Evolutionary conservation across 2,113 vertebrate genomes (phyloP).

Genomic region (Calidris pugnax): DNA sequence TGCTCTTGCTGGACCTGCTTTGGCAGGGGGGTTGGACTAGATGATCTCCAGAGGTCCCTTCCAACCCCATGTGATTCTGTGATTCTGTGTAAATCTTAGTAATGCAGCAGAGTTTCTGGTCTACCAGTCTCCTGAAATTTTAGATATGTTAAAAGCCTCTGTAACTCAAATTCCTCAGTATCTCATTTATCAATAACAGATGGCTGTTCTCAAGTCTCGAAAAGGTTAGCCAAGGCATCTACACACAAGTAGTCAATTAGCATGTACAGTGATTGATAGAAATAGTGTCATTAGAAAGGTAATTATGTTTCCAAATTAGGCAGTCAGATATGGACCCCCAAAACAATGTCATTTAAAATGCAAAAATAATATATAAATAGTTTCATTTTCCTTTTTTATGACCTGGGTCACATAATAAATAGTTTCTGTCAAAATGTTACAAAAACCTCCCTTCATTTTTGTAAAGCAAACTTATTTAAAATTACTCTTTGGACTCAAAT

Average conservation of each 20-base stretch:
- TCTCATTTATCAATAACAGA: neutral
- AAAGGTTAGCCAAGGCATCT: neutral
- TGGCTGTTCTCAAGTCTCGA: neutral
- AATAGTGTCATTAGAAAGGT: neutral
- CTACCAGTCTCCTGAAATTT: neutral
- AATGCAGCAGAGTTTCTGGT: neutral
- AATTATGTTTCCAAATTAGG: neutral
- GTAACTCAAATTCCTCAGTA: neutral
- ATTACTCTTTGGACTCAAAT: neutral
- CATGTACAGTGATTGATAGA: neutral
- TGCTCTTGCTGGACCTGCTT: no score
- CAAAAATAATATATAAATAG: neutral
- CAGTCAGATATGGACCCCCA: neutral
- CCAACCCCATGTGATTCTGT: no score
- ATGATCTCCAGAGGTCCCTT: no score
- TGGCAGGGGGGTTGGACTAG: no score
- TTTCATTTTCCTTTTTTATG: neutral
- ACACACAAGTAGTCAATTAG: neutral
- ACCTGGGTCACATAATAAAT: neutral
- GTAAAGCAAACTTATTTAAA: neutral
- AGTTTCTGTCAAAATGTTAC: neutral
- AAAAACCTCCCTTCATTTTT: neutral
- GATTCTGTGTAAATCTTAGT: neutral
- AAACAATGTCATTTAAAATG: neutral
- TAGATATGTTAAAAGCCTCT: neutral